Conservation (phyloP, 37 sponge, comb jelly and placozoan species). For the Eunapius fragilis region DNA sequence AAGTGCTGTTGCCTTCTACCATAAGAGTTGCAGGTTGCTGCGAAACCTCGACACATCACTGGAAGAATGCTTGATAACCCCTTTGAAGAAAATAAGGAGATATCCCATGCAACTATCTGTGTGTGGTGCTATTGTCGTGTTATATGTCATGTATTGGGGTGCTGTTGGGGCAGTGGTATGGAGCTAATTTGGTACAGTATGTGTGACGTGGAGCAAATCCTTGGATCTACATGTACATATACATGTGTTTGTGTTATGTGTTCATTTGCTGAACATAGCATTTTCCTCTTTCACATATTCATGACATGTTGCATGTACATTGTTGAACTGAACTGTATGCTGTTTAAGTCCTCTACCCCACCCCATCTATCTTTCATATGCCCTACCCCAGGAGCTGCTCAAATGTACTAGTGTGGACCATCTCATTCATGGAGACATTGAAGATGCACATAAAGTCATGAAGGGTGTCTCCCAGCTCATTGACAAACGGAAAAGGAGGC, state of each 20-base stretch:
- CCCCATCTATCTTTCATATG: too few species aligned
- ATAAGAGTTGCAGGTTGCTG: constrained; percentile 85
- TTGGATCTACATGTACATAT: too few species aligned
- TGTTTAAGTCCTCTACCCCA: too few species aligned
- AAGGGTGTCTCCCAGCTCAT: constrained; percentile 71
- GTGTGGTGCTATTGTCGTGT: constrained; percentile 10
- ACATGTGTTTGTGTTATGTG: too few species aligned
- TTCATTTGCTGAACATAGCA: too few species aligned
- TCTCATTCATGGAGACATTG: constrained; percentile 67
- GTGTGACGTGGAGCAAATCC: too few species aligned
- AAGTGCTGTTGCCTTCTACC: neutral
- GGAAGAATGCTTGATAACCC: constrained; percentile 89
- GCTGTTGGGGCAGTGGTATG: too few species aligned
- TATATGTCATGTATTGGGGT: too few species aligned
- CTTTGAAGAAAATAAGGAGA: constrained; percentile 96
- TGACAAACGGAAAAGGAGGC: constrained; percentile 83
- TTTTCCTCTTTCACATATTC: too few species aligned
- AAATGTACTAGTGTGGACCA: constrained; percentile 80
- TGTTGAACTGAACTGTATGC: too few species aligned
- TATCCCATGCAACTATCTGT: constrained; percentile 93
- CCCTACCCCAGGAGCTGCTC: constrained; percentile 72
- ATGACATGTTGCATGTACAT: too few species aligned
- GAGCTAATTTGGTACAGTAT: too few species aligned
- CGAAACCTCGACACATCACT: constrained; percentile 84
- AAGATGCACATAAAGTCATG: constrained; percentile 77